phyloP scores from a whole-genome alignment of 2,113 vertebrate genomes.

The Bothrops jararaca region DNA sequence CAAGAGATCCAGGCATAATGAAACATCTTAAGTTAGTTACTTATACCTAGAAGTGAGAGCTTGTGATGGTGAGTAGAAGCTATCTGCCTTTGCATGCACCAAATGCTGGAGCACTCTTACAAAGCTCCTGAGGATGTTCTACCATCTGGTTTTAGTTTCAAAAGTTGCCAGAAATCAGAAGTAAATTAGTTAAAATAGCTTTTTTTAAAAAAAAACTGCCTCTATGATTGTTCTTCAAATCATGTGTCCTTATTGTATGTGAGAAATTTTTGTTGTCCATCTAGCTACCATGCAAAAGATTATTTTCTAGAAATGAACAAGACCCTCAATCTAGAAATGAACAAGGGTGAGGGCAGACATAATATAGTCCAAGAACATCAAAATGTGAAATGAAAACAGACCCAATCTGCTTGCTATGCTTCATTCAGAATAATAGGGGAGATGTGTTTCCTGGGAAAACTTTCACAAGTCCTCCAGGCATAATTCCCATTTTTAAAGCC shows the following conservation, averaged over 20 bases:
- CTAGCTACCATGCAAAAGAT: not conserved
- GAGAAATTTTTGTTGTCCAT: slow-evolving; percentile 5
- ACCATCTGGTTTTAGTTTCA: slow-evolving; percentile 38
- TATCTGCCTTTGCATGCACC: not conserved
- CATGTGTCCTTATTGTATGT: slow-evolving; percentile 1
- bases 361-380: slow-evolving; percentile 30
- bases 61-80: not conserved
- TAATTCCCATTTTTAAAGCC: slow-evolving; percentile 28
- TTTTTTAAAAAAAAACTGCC: not conserved
- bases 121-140: not conserved
- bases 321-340: not conserved
- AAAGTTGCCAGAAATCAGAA: slow-evolving; percentile 27
- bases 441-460: slow-evolving; percentile 6
- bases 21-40: slow-evolving; percentile 14
- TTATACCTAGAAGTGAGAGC: slow-evolving; percentile 24
- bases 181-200: slow-evolving; percentile 16
- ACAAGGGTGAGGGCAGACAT: not conserved
- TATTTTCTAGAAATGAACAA: slow-evolving; percentile 6
- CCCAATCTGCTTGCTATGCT: not conserved
- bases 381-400: slow-evolving; percentile 24
- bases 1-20: not conserved
- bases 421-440: slow-evolving; percentile 15
- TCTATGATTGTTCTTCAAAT: slow-evolving; percentile 21
- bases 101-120: not conserved
- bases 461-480: not conserved